phyloP scores from a whole-genome alignment of 2,888 invertebrate species.

The Volucella inanis region DNA sequence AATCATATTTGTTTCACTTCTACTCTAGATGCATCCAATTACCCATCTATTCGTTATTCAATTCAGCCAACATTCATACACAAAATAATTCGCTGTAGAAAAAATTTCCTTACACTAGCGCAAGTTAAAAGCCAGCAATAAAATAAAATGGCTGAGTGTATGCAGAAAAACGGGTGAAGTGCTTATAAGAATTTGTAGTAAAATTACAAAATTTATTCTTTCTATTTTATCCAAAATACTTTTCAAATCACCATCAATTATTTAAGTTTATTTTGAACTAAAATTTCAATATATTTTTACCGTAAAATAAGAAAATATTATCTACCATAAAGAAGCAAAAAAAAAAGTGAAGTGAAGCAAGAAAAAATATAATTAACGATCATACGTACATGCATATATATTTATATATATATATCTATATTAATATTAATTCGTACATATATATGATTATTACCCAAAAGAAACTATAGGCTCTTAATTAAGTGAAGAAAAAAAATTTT shows the following conservation, averaged over 20 bases:
- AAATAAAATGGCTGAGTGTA: slow-evolving; percentile 77
- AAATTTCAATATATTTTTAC: slow-evolving; percentile 54
- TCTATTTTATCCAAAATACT: slow-evolving; percentile 63
- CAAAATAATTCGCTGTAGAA: slow-evolving; percentile 18
- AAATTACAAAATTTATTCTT: slow-evolving; percentile 67
- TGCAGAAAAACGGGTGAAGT: slow-evolving; percentile 76
- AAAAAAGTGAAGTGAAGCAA: slow-evolving; percentile 58
- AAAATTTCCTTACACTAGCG: slow-evolving; percentile 50
- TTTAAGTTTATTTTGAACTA: slow-evolving; percentile 54
- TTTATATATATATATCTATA: slow-evolving; percentile 37
- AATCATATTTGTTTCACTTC: not conserved
- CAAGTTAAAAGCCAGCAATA: slow-evolving; percentile 74
- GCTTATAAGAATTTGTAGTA: slow-evolving; percentile 68
- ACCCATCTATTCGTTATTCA: slow-evolving; percentile 3
- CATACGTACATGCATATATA: slow-evolving; percentile 32
- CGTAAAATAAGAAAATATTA: slow-evolving; percentile 45
- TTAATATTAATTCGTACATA: slow-evolving; percentile 60
- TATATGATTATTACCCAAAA: slow-evolving; percentile 35
- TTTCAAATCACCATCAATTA: slow-evolving; percentile 56
- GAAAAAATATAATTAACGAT: slow-evolving; percentile 44
- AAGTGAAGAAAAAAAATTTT: slow-evolving; percentile 40
- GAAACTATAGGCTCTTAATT: slow-evolving; percentile 54
- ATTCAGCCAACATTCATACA: slow-evolving; percentile 66
- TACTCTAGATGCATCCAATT: slow-evolving; percentile 22
- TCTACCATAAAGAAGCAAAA: slow-evolving; percentile 70